phyloP scores from a whole-genome alignment of 1,140 invertebrate species.

The Anastatus disparis region DNA sequence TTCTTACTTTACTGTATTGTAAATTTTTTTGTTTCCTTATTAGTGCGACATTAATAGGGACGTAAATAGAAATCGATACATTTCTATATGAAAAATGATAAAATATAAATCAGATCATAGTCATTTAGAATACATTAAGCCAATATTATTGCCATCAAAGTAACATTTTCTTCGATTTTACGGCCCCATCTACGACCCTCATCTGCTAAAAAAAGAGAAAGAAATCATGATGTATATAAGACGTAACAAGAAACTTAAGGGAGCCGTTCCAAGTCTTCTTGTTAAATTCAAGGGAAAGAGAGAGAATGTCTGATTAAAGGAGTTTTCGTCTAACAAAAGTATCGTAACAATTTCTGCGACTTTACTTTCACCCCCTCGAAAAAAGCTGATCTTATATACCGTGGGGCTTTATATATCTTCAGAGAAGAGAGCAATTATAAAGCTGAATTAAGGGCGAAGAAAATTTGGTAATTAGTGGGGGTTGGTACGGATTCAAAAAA shows the following conservation, averaged over 20 bases:
- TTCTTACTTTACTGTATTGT: too few species aligned
- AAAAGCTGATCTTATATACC: slow-evolving; percentile 38
- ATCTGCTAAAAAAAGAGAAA: too few species aligned
- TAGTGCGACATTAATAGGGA: neutral
- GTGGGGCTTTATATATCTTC: slow-evolving; percentile 41
- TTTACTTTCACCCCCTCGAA: neutral
- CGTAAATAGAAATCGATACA: neutral
- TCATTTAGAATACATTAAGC: neutral
- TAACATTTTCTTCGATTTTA: slow-evolving; percentile 24
- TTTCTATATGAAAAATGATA: neutral
- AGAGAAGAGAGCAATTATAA: slow-evolving; percentile 63
- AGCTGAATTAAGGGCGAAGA: slow-evolving; percentile 64
- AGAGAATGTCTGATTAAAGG: slow-evolving; percentile 35
- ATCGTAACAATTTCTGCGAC: slow-evolving; percentile 45
- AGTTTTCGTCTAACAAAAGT: slow-evolving; percentile 40
- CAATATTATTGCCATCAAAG: neutral
- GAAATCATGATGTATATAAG: slow-evolving; percentile 30
- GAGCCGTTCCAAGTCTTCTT: neutral
- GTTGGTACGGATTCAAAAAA: slow-evolving; percentile 62
- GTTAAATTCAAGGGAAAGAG: neutral
- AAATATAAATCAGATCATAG: neutral
- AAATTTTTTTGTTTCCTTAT: too few species aligned
- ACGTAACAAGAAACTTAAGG: neutral
- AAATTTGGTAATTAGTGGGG: slow-evolving; percentile 66
- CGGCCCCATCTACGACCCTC: neutral